A percentile compares a stretch with the other conserved stretches of the same genome.
Conservation (phyloP, 2,888 invertebrate genomes). For the Nomada goodeniana region DNA sequence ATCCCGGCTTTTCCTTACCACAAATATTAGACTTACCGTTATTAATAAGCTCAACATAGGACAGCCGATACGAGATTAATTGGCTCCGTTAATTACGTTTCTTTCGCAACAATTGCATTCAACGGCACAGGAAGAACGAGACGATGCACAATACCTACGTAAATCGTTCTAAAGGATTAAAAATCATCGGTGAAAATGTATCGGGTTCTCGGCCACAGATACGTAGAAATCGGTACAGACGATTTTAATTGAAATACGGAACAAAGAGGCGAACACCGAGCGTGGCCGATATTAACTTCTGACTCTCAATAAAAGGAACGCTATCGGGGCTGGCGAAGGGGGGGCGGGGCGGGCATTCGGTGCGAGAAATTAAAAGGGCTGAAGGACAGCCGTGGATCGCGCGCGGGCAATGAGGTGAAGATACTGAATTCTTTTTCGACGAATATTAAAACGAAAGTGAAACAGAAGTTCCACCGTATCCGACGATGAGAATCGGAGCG, state of each 20-base stretch:
- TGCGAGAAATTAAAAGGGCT: conserved; percentile 39
- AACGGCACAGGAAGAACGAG: not conserved
- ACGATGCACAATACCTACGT: not conserved
- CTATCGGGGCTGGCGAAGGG: not conserved
- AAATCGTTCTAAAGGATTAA: not conserved
- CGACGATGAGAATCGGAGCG: conserved; percentile 57
- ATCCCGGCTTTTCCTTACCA: no score
- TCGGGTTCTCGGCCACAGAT: not conserved
- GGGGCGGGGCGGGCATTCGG: not conserved
- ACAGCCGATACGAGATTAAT: no score
- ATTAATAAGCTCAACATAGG: no score
- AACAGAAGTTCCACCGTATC: conserved; percentile 61
- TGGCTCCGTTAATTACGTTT: no score
- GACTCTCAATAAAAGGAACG: conserved; percentile 43
- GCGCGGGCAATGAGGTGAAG: conserved; percentile 42
- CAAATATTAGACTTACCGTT: no score
- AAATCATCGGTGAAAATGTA: not conserved
- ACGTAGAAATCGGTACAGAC: not conserved
- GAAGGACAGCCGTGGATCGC: not conserved
- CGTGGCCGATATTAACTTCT: conserved; percentile 46
- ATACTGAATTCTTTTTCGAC: conserved; percentile 60
- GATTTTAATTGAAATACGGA: conserved; percentile 33
- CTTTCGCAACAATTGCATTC: no score
- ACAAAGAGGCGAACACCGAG: conserved; percentile 21
- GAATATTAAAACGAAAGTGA: conserved; percentile 73